These are phyloP conservation scores for Chrysocyon brachyurus DNA, from an alignment of 2,797 vertebrate genomes.

Conservation along the genomic window DNA sequence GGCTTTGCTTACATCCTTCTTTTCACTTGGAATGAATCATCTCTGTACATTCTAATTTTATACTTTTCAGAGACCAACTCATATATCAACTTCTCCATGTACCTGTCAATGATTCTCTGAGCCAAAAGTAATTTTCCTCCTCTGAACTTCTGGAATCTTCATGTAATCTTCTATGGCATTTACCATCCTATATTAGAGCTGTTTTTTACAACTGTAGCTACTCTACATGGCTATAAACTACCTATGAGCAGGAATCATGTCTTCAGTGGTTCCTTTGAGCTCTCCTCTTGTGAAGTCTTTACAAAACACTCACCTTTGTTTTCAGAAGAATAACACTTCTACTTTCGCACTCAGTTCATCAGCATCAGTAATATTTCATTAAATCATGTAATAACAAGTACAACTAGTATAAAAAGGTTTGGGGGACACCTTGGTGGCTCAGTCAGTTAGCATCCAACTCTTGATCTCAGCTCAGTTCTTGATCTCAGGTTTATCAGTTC, in stretches of 20 bases:
- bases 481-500: background rate
- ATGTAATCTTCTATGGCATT: background rate
- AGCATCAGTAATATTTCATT: slow-evolving; percentile 39
- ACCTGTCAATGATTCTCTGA: slow-evolving; percentile 17
- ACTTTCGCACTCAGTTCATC: background rate
- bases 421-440: no score
- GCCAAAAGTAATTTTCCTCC: background rate
- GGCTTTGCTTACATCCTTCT: background rate
- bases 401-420: background rate
- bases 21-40: slow-evolving; percentile 1
- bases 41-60: background rate
- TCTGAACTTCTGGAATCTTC: slow-evolving; percentile 41
- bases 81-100: background rate
- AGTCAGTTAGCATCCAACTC: no score
- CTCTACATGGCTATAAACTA: background rate
- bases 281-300: background rate
- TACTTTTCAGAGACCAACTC: background rate
- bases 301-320: slow-evolving; percentile 19
- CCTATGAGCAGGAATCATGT: background rate
- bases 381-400: background rate
- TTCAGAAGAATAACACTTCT: slow-evolving; percentile 38
- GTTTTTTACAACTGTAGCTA: background rate
- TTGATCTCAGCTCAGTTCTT: no score
- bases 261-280: background rate
- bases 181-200: background rate